phyloP scores from a whole-genome alignment of 2,888 invertebrate species.

The Latheticus oryzae region DNA sequence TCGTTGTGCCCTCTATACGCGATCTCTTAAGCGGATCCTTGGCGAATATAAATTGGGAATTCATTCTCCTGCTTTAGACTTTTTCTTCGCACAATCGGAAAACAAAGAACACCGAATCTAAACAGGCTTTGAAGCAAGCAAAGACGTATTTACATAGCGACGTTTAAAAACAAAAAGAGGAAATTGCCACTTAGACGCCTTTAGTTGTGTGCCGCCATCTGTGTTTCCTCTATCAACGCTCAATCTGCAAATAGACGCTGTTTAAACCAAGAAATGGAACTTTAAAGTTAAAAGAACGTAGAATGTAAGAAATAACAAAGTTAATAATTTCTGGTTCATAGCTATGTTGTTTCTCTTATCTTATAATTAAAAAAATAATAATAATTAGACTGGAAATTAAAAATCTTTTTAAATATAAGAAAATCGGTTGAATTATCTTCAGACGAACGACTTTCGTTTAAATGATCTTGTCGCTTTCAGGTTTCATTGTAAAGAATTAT shows the following conservation, averaged over 20 bases:
- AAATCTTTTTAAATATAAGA: conserved; percentile 23
- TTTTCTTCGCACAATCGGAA: conserved; percentile 46
- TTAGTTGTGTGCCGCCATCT: conserved; percentile 54
- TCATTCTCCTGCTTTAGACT: conserved; percentile 51
- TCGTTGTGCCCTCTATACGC: conserved; percentile 37
- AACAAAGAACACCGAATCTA: conserved; percentile 55
- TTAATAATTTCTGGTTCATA: conserved; percentile 12
- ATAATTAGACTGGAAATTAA: conserved; percentile 19
- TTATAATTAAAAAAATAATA: conserved; percentile 34
- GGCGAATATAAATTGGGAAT: conserved; percentile 63
- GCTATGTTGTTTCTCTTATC: conserved; percentile 1
- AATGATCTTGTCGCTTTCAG: conserved; percentile 52
- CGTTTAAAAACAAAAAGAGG: conserved; percentile 59
- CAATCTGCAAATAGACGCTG: conserved; percentile 60
- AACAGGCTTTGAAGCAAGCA: conserved; percentile 56
- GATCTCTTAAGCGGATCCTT: conserved; percentile 58
- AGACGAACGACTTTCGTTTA: conserved; percentile 29
- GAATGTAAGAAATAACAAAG: background rate
- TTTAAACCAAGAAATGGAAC: conserved; percentile 18
- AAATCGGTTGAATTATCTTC: conserved; percentile 18
- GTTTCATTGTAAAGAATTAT: conserved; percentile 52
- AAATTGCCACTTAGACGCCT: conserved; percentile 60
- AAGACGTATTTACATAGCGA: conserved; percentile 59
- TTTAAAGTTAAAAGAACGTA: conserved; percentile 7
- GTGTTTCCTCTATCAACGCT: conserved; percentile 57